Evolutionary conservation across 2,797 vertebrate species (phyloP).

Genomic region (Staurois parvus): DNA sequence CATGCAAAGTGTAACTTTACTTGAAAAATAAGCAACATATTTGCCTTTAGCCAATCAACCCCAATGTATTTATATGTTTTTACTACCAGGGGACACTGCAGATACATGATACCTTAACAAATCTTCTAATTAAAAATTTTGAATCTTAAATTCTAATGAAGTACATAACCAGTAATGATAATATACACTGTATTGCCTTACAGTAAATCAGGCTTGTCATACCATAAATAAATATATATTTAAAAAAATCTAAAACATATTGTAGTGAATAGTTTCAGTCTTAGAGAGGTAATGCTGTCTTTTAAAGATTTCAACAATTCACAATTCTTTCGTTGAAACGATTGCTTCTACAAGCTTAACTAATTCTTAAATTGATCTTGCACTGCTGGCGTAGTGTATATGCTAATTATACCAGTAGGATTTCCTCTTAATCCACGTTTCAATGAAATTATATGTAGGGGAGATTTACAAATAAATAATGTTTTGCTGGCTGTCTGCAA

Average conservation of each 20-base stretch:
- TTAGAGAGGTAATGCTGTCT: neutral
- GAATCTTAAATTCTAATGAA: no score
- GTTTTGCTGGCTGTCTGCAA: constrained; percentile 33
- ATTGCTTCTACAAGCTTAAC: constrained; percentile 53
- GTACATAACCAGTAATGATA: no score
- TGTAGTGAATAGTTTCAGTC: neutral
- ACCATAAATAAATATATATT: neutral
- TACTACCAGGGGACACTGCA: no score
- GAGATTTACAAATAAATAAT: constrained; percentile 61
- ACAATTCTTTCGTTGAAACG: constrained; percentile 18
- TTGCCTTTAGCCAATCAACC: no score
- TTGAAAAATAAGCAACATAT: no score
- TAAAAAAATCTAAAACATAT: neutral
- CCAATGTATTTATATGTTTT: no score
- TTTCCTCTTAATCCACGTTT: constrained; percentile 57
- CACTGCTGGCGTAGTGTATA: constrained; percentile 56
- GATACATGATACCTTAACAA: no score
- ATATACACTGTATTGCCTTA: no score
- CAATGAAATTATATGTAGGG: constrained; percentile 58
- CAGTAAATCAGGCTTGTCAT: no score
- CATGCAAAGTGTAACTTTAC: no score
- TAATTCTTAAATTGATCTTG: constrained; percentile 62
- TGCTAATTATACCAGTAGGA: constrained; percentile 62
- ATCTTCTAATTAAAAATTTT: no score
- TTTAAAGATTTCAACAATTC: constrained; percentile 9